Base-by-base conservation (phyloP, 2,797 vertebrate genomes). In the Coilia nasus region DNA sequence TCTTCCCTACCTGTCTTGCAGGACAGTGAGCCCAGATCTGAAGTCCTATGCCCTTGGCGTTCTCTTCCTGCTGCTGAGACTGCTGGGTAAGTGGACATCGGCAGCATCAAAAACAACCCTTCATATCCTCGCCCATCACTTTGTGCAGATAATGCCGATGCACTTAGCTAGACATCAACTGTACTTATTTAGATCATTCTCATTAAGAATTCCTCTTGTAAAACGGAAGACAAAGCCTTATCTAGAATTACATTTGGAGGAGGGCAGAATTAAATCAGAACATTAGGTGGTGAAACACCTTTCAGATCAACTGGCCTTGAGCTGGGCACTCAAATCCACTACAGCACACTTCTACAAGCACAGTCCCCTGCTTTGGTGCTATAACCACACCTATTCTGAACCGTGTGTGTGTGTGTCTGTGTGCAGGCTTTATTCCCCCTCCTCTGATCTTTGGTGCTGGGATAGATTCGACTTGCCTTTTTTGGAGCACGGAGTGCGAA, bases 391-490 rank as follows among this genome's bases (percentile, higher is more conserved):
- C 23, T 0, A 41, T 41, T 56, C 85, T 92, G 83, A 86, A 23
- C n/a, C 31, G 64, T 60, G 25, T 31, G 25, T 54, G 28, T 83
- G 1, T 86, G 35, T 88, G 14, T 90, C 21, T 47, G 35, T 41
- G 35, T 41, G 1, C 89, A 99, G 98, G 98, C 87, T 99, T 99
- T 92, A 99, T 99, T 92, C 98, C 98, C 17, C 98, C 98, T 83
- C 98, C 98, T 0, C 94, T 99, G 92, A 98, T 99, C 93, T 99
- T 99, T 0, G 98, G 98, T 88, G 96, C 97, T 0, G 97, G 96
- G 90, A 99, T 99, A 64, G 98, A 99, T 93, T 99, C 98, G 3
- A 99, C 98, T 0, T 99, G 98, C 93, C 96, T 99, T 86, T 98
- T 98, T 93, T 99, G 98, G 98, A 99, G 98, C 92, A 96, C 96